These are phyloP conservation scores for Eledone cirrhosa DNA, from an alignment of 2,888 invertebrate genomes.

Conservation along the genomic window DNA sequence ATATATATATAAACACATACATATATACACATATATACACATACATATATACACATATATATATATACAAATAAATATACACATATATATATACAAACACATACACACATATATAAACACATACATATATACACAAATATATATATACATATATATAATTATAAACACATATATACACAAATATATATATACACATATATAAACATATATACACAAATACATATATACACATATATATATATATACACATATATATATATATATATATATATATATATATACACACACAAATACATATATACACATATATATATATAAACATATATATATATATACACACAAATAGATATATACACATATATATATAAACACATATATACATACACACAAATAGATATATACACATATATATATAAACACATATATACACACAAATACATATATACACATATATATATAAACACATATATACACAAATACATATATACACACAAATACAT, in stretches of 20 bases:
- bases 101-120: background rate
- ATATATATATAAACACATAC: background rate
- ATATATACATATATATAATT: background rate
- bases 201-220: background rate
- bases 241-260: background rate
- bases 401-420: background rate
- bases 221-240: background rate
- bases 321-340: background rate
- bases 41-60: background rate
- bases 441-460: background rate
- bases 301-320: background rate
- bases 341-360: too few species aligned
- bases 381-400: too few species aligned
- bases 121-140: background rate
- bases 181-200: background rate
- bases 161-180: too few species aligned
- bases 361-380: too few species aligned
- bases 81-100: background rate
- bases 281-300: background rate
- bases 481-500: background rate
- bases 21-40: background rate
- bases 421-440: background rate
- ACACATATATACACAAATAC: background rate
- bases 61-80: too few species aligned
- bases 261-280: background rate